Base-by-base conservation (phyloP, 92 coral and sea anemone species). In the Paramuricea clavata region DNA sequence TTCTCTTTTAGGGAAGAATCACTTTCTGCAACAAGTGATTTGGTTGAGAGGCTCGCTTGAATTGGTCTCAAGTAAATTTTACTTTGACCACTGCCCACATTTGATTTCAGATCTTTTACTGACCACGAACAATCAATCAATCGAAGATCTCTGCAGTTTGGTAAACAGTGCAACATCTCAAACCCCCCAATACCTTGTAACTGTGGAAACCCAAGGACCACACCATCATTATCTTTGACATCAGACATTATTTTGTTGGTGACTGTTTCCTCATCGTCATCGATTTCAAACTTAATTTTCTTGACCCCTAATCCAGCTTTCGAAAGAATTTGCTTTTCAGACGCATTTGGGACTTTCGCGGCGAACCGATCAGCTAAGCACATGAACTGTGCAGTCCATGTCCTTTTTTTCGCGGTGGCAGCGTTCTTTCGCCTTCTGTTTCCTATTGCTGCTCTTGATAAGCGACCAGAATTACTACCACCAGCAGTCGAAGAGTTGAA, bases 181-280 rank as follows among this genome's bases (percentile, higher is more conserved):
- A 72, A 72, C 26, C 78, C 78, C 13, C 78, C 78, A 72, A 43
- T 33, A 22, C 78, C 78, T 72, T 72, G 30, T 22, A 72, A 39
- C 50, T 76, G 69, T 21, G 82, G 82, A 76, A 76, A 76, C 64
- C 82, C 82, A 26, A 76, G 82, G 50, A 60, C 34, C 60, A 76
- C 82, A 44, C 82, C 60, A 76, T 76, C 82, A 44, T 76, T 60
- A 33, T 76, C 82, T 60, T 76, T 76, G 41, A 76, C 82, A 49
- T 76, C 82, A 36, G 68, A 76, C 41, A 60, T 76, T 44, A 76
- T 43, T 60, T 42, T 76, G 67, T 60, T 76, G 60, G 34, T 76
- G 27, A 76, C 82, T 30, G 43, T 43, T 72, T 35, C 26, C 49
- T 72, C 78, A 33, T 72, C 50, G 25, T 72, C 73, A 65, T 65